Conservation (phyloP, 64 coral and sea anemone species). For the Pocillopora damicornis region DNA sequence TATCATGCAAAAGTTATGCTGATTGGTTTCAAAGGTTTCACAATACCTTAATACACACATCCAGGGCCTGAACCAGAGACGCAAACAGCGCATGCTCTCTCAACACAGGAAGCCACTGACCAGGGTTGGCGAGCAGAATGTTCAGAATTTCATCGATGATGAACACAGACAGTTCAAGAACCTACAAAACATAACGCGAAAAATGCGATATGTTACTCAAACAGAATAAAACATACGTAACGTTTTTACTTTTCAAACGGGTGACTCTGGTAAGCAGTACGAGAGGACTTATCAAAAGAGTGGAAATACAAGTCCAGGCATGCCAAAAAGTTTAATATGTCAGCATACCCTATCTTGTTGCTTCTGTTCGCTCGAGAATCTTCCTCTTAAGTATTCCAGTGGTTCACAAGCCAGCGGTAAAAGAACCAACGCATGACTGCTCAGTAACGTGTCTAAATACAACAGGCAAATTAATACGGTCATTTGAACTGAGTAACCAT, state of each 20-base stretch:
- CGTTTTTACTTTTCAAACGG: too few relatives aligned
- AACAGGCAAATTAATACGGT: neutral
- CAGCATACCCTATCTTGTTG: conserved; percentile 72
- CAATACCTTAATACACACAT: conserved; percentile 83
- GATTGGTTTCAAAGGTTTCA: neutral
- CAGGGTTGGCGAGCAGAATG: conserved; percentile 76
- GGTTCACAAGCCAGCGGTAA: conserved; percentile 85
- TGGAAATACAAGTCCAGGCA: neutral
- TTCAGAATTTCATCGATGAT: conserved; percentile 94
- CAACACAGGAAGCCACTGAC: conserved; percentile 92
- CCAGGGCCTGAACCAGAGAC: conserved; percentile 74
- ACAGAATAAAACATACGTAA: too few relatives aligned
- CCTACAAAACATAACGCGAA: conserved; percentile 12
- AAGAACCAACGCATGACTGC: conserved; percentile 73
- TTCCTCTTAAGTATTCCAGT: conserved; percentile 77
- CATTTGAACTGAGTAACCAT: too few relatives aligned
- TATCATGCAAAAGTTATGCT: neutral
- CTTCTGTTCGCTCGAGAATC: conserved; percentile 41
- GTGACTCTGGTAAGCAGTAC: too few relatives aligned
- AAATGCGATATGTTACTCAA: neutral
- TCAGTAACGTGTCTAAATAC: conserved; percentile 45
- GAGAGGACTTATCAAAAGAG: neutral
- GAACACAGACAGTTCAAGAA: conserved; percentile 80
- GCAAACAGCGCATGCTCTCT: conserved; percentile 97
- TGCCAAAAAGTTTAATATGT: neutral